Evolutionary conservation across 92 coral and sea anemone genomes (phyloP).

Genomic region (Umimayanthus kanabou): DNA sequence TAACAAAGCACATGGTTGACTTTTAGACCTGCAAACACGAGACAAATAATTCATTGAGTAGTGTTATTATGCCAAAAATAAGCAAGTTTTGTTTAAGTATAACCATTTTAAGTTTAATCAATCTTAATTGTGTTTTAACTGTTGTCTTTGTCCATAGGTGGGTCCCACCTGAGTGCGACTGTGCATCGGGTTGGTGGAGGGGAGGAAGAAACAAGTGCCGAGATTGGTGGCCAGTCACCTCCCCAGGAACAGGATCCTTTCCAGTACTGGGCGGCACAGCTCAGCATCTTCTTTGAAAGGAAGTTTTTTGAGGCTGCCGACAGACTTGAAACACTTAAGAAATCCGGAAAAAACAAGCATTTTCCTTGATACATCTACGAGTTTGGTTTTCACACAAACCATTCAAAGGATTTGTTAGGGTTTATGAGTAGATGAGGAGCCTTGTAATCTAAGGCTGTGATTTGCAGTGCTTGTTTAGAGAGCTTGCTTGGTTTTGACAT

Average conservation of each 20-base stretch:
- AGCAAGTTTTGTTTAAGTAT: too few relatives aligned
- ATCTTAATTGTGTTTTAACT: not conserved
- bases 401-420: not conserved
- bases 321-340: conserved; percentile 72
- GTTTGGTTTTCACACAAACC: not conserved
- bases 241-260: conserved; percentile 73
- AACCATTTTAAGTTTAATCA: not conserved
- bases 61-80: too few relatives aligned
- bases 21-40: too few relatives aligned
- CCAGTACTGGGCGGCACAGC: conserved; percentile 81
- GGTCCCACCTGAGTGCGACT: conserved; percentile 10
- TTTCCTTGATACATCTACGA: not conserved
- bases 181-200: conserved; percentile 26
- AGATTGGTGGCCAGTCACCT: conserved; percentile 52
- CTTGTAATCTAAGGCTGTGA: not conserved
- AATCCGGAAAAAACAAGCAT: conserved; percentile 34
- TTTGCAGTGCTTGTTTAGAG: too few relatives aligned
- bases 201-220: conserved; percentile 55
- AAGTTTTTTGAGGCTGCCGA: conserved; percentile 92
- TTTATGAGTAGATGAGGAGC: not conserved
- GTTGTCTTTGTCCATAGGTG: not conserved
- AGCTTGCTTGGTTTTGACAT: not conserved
- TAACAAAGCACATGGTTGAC: too few relatives aligned
- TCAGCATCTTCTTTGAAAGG: conserved; percentile 81
- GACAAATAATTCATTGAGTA: too few relatives aligned